Conservation (phyloP, 2,797 vertebrate genomes). For the Potorous gilbertii region DNA sequence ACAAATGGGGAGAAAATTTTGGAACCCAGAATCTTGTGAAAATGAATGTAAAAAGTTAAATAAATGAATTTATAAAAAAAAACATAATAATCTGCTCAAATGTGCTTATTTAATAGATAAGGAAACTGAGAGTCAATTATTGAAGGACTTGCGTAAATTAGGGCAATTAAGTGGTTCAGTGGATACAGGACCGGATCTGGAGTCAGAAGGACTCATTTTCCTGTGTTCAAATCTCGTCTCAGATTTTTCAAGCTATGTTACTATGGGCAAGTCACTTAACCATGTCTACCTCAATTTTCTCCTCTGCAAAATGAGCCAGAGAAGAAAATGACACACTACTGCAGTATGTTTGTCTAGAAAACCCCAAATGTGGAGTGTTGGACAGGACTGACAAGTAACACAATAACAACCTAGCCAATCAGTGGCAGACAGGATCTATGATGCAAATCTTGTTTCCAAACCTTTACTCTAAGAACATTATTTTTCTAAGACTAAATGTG, state of each 20-base stretch:
- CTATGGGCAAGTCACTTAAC: neutral
- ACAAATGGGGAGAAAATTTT: no score
- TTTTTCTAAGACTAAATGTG: neutral
- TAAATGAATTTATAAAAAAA: no score
- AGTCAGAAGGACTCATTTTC: neutral
- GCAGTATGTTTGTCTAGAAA: neutral
- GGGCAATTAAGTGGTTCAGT: neutral
- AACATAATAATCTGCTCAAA: no score
- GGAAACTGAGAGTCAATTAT: neutral
- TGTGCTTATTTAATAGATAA: neutral
- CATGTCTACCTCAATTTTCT: neutral
- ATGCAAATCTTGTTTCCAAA: neutral
- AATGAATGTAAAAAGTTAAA: no score
- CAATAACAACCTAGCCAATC: neutral
- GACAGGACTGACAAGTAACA: neutral
- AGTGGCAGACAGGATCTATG: neutral
- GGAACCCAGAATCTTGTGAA: no score
- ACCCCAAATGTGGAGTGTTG: neutral
- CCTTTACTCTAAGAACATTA: neutral
- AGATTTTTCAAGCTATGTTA: neutral
- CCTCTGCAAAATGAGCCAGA: neutral
- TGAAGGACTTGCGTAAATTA: neutral
- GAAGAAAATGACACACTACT: neutral
- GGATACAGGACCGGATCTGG: neutral
- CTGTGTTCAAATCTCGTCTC: neutral